phyloP scores from a whole-genome alignment of 2,888 invertebrate species.

The Polyommatus icarus region DNA sequence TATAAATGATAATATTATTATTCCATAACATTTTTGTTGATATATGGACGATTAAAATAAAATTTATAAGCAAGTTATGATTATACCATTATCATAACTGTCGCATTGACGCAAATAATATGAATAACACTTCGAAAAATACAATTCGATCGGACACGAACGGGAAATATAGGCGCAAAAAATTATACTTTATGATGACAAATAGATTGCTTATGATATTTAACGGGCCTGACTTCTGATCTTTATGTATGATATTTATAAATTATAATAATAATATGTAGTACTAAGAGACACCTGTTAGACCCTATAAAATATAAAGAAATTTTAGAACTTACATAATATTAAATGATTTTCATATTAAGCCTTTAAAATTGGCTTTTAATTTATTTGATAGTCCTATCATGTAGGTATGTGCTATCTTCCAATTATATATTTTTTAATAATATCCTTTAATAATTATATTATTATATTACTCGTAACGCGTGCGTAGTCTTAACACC shows the following conservation, averaged over 20 bases:
- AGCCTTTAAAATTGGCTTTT: too few species aligned
- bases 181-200: constrained; percentile 3
- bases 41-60: not conserved
- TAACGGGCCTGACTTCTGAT: constrained; percentile 1
- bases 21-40: not conserved
- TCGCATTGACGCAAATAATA: not conserved
- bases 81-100: not conserved
- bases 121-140: not conserved
- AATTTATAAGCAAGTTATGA: not conserved
- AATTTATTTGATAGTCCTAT: too few species aligned
- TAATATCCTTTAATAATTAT: too few species aligned
- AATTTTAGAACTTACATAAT: too few species aligned
- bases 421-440: too few species aligned
- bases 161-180: not conserved
- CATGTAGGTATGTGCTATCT: too few species aligned
- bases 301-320: too few species aligned
- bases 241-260: not conserved
- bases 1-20: not conserved
- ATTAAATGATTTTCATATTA: too few species aligned
- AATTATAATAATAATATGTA: not conserved
- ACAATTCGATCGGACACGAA: not conserved
- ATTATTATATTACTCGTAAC: too few species aligned
- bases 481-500: too few species aligned
- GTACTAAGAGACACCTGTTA: too few species aligned
- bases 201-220: not conserved